Evolutionary conservation across 2,888 invertebrate species (phyloP).

Genomic region (Drosophila kanekoi): DNA sequence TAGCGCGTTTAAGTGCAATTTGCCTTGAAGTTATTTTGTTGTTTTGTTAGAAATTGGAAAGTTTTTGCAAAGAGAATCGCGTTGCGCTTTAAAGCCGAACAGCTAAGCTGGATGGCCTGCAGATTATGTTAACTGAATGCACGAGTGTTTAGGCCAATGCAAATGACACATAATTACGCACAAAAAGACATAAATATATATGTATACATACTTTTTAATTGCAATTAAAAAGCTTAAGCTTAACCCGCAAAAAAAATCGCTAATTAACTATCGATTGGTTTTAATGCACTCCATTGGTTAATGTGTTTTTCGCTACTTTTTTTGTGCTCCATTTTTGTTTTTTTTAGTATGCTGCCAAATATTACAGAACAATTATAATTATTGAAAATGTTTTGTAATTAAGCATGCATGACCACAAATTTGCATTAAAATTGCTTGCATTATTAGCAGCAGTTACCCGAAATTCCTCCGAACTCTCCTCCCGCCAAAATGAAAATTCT

Average conservation of each 20-base stretch:
- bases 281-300: constrained; percentile 33
- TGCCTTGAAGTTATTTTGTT: constrained; percentile 61
- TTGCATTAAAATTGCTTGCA: constrained; percentile 69
- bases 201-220: constrained; percentile 31
- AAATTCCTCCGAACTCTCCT: constrained; percentile 8
- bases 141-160: constrained; percentile 19
- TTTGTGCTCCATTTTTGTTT: not conserved
- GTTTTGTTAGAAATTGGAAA: constrained; percentile 13
- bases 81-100: too few relatives aligned
- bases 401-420: constrained; percentile 78
- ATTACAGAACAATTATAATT: constrained; percentile 64
- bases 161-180: constrained; percentile 35
- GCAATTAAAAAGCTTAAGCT: constrained; percentile 44
- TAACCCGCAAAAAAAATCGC: constrained; percentile 27
- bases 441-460: constrained; percentile 61
- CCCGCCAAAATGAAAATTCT: not conserved
- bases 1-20: constrained; percentile 37
- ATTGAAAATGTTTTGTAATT: constrained; percentile 65
- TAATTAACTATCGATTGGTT: constrained; percentile 78
- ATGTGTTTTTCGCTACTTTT: constrained; percentile 1
- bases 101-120: constrained; percentile 12
- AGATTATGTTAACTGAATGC: constrained; percentile 12
- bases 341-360: constrained; percentile 36
- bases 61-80: not conserved
- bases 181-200: not conserved